Evolutionary conservation across 2,113 vertebrate genomes (phyloP).

Genomic region (Oplegnathus fasciatus): DNA sequence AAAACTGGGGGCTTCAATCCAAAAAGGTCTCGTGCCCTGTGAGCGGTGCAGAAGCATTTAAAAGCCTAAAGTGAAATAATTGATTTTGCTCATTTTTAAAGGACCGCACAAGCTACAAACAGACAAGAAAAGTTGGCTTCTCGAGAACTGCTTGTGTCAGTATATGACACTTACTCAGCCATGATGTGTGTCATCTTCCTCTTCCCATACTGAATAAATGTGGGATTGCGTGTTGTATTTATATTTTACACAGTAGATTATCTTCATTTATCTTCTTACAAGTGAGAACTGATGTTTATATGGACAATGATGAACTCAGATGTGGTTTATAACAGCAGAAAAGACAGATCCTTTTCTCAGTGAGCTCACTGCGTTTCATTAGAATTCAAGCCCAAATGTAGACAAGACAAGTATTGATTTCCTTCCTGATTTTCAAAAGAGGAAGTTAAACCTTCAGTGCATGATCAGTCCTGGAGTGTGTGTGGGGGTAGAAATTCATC

Average conservation of each 20-base stretch:
- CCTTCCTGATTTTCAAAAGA: constrained; percentile 63
- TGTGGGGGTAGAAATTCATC: constrained; percentile 30
- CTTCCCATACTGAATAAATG: not conserved
- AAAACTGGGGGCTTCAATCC: not conserved
- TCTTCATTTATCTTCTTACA: not conserved
- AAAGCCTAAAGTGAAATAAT: not conserved
- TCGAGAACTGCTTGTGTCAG: not conserved
- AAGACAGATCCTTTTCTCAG: not conserved
- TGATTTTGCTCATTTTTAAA: not conserved
- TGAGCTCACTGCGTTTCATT: not conserved
- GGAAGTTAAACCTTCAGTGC: constrained; percentile 46
- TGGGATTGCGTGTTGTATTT: not conserved
- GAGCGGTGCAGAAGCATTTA: not conserved
- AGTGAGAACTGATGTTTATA: not conserved
- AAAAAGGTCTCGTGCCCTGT: not conserved
- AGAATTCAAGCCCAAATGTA: not conserved
- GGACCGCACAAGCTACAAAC: not conserved
- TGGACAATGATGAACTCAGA: not conserved
- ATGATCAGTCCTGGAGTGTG: not conserved
- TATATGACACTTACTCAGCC: not conserved
- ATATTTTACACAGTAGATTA: not conserved
- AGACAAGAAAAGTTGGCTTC: not conserved
- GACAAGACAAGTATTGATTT: constrained; percentile 43
- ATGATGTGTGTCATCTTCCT: constrained; percentile 18
- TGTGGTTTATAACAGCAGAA: not conserved